Percentiles rank a stretch among this genome's conserved stretches.
phyloP scores from a whole-genome alignment of 92 coral and sea anemone genomes.

The Micromussa lordhowensis region DNA sequence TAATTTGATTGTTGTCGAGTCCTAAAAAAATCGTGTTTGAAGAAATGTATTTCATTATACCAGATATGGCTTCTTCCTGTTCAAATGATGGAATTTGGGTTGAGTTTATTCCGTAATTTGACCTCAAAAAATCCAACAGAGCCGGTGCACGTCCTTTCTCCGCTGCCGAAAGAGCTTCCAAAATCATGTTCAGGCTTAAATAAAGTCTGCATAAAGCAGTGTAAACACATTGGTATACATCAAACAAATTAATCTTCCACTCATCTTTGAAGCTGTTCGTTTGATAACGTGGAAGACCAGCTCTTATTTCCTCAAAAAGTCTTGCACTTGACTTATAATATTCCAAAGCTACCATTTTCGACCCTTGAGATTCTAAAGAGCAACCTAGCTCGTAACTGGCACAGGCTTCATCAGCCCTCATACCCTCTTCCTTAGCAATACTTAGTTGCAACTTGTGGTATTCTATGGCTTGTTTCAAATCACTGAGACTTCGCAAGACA shows the following conservation, averaged over 20 bases:
- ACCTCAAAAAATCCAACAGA: neutral
- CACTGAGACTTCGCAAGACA: neutral
- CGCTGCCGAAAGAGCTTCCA: neutral
- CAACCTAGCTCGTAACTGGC: neutral
- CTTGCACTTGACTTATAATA: neutral
- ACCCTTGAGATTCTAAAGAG: neutral
- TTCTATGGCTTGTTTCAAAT: neutral
- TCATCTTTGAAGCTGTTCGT: neutral
- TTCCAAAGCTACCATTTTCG: neutral
- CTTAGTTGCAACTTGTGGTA: neutral
- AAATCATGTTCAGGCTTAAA: neutral
- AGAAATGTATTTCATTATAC: neutral
- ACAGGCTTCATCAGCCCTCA: neutral
- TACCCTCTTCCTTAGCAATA: neutral
- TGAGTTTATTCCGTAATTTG: neutral
- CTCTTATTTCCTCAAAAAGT: neutral
- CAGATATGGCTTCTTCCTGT: neutral
- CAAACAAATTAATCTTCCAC: neutral
- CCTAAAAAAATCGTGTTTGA: neutral
- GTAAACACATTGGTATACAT: neutral
- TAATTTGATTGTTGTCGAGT: neutral
- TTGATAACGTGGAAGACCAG: neutral
- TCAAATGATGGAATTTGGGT: neutral
- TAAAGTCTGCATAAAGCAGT: neutral
- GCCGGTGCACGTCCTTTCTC: neutral